phyloP scores from a whole-genome alignment of 2,797 vertebrate species.

The Podarcis lilfordi region DNA sequence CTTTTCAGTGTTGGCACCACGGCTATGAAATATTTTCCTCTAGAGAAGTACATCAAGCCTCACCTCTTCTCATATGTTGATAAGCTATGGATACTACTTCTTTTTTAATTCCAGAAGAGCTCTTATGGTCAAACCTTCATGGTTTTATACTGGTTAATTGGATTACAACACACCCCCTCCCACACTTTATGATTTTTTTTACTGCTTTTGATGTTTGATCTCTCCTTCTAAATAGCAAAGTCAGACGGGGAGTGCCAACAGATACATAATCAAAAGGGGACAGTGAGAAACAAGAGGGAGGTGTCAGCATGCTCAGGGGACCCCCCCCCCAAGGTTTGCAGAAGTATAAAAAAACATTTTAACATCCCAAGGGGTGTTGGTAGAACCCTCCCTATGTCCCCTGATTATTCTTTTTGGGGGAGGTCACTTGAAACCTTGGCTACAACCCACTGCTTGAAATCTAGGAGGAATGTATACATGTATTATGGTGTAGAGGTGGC shows the following conservation, averaged over 20 bases:
- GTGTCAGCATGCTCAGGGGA: no score
- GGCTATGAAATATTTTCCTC: not conserved
- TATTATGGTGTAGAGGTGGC: not conserved
- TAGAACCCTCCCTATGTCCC: not conserved
- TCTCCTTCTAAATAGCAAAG: not conserved
- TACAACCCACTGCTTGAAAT: not conserved
- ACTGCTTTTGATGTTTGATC: not conserved
- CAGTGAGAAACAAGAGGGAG: not conserved
- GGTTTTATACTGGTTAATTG: not conserved
- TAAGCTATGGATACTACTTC: not conserved
- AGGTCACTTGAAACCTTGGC: not conserved
- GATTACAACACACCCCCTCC: not conserved
- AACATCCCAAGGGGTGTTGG: not conserved
- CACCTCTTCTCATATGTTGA: not conserved
- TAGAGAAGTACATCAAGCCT: not conserved
- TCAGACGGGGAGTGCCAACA: no score
- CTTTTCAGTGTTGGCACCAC: not conserved
- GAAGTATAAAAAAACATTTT: not conserved
- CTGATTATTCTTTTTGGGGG: not conserved
- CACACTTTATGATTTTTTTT: not conserved
- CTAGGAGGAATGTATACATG: not conserved
- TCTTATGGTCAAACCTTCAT: not conserved
- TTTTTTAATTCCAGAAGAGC: not conserved
- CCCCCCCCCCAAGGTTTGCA: not conserved
- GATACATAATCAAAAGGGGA: not conserved